Conservation (phyloP, 2,113 vertebrate species). For the Centropus unirufus region DNA sequence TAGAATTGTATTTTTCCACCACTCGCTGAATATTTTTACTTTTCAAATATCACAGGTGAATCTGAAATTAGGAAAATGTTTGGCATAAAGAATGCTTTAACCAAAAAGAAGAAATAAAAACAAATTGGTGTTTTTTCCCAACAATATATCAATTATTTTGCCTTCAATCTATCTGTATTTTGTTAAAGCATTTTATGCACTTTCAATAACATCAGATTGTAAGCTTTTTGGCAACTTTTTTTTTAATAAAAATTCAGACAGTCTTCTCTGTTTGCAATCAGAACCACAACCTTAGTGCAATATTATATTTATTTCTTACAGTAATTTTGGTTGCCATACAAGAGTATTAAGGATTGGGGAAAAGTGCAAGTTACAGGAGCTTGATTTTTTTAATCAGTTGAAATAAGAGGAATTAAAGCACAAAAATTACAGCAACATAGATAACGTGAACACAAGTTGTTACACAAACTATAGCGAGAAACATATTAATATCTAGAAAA, state of each 20-base stretch:
- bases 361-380: constrained; percentile 91
- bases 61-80: neutral
- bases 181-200: constrained; percentile 4
- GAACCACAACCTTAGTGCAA: constrained; percentile 88
- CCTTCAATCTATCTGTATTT: neutral
- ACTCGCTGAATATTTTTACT: neutral
- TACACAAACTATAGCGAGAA: constrained; percentile 87
- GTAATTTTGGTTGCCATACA: constrained; percentile 97
- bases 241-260: constrained; percentile 57
- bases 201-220: neutral
- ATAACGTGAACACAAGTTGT: constrained; percentile 90
- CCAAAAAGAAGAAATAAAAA: neutral
- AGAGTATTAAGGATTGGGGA: constrained; percentile 85
- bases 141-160: neutral
- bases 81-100: neutral
- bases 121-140: neutral
- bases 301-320: constrained; percentile 97
- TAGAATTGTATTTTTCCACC: neutral
- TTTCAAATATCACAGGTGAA: neutral
- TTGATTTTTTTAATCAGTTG: constrained; percentile 83
- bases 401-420: constrained; percentile 92
- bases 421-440: constrained; percentile 96
- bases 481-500: constrained; percentile 82
- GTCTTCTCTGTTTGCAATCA: constrained; percentile 76
- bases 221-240: constrained; percentile 42